Base-by-base conservation (phyloP, 2,797 vertebrate species). In the Cephalopachus bancanus region DNA sequence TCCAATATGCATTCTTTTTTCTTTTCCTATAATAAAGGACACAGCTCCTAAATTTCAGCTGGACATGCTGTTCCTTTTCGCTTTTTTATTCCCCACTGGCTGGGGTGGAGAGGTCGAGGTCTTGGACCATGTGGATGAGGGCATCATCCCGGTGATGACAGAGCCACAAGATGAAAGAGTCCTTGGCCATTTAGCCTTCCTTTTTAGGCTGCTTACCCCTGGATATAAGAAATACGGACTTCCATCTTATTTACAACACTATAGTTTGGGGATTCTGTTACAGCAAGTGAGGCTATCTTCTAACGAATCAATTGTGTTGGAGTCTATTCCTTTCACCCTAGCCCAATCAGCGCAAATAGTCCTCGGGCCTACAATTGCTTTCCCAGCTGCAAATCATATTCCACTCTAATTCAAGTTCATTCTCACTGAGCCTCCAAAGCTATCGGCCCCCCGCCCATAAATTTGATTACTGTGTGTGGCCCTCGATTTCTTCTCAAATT, bases 391-490 rank as follows among this genome's bases (percentile, higher is more conserved):
- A 49, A 78, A 16, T 28, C 30, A 16, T 37, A 14, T 17, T 75
- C 15, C 37, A 11, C 20, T 65, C 72, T 93, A 55, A 60, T 51
- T 69, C 19, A 55, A 57, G 74, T 69, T 94, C 22, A 26, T 92
- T 89, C 53, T 79, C 24, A 65, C 57, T 93, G 81, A 62, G 64
- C 37, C 37, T 94, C 10, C 26, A 16, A 80, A 94, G n/a, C 95
- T 37, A 44, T 28, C 69, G 74, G 67, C 37, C 30, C 44, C 44
- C 10, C 5, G n/a, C 7, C 20, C 55, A 65, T 55, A 87, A 37
- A 88, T 90, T 49, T 26, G 24, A 33, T 22, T 33, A 20, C 4
- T 75, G 0, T 75, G 10, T 79, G 30, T 72, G 84, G 51, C 8
- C n/a, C 37, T 88, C 49, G 17, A 74, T 67, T 94, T 83, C 33